Conservation (phyloP, 2,113 vertebrate genomes). For the Equus quagga region DNA sequence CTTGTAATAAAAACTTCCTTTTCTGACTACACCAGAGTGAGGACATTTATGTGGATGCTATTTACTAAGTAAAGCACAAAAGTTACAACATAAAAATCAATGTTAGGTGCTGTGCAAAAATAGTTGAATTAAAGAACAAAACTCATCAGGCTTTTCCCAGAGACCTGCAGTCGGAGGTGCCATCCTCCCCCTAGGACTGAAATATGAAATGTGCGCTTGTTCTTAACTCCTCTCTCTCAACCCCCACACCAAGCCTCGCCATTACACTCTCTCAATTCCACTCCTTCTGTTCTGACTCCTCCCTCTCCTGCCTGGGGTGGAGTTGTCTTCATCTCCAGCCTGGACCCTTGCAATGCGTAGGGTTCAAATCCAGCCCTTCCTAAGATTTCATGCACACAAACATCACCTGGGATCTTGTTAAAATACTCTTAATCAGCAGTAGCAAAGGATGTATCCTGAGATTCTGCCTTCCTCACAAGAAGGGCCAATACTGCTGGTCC, state of each 20-base stretch:
- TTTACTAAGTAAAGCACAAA: background rate
- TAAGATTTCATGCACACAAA: accelerated
- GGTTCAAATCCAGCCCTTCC: background rate
- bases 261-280: accelerated
- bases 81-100: background rate
- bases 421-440: background rate
- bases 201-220: background rate
- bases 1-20: background rate
- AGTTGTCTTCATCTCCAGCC: background rate
- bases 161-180: background rate
- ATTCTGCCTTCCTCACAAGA: background rate
- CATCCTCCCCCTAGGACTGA: background rate
- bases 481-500: background rate
- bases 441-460: accelerated
- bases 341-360: accelerated
- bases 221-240: background rate
- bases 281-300: background rate
- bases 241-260: accelerated
- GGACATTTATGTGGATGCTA: background rate
- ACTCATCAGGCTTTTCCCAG: background rate
- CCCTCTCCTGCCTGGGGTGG: background rate
- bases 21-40: background rate
- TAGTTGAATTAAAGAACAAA: background rate
- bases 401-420: background rate
- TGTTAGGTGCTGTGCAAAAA: background rate